Conservation (phyloP, 2,888 invertebrate genomes). For the Labia minor region DNA sequence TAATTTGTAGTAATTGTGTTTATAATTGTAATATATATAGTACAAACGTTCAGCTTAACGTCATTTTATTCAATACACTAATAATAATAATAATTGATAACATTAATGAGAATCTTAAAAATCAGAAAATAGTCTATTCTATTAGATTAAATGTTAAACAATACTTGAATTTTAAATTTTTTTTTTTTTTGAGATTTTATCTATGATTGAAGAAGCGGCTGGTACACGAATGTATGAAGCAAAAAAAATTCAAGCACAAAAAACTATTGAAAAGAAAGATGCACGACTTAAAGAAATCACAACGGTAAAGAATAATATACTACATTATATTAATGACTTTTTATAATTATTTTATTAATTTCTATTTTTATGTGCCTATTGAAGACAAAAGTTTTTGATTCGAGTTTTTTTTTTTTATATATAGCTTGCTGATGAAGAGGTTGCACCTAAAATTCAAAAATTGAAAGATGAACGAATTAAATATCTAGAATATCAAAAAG, state of each 20-base stretch:
- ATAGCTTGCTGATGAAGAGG: constrained; percentile 67
- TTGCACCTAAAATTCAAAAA: constrained; percentile 79
- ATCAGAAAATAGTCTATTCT: no score
- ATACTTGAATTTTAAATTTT: neutral
- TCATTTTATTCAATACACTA: no score
- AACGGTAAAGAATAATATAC: constrained; percentile 46
- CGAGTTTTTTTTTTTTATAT: constrained; percentile 20
- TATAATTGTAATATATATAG: no score
- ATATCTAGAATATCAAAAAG: constrained; percentile 78
- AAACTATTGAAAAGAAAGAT: constrained; percentile 86
- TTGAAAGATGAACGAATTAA: constrained; percentile 73
- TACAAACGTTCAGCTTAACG: no score
- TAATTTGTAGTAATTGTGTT: no score
- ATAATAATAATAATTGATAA: no score
- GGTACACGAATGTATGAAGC: constrained; percentile 94
- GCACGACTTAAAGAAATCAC: constrained; percentile 77
- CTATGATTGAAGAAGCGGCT: constrained; percentile 98
- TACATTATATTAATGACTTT: no score
- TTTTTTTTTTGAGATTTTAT: constrained; percentile 53
- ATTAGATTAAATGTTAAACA: neutral
- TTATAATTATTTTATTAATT: neutral
- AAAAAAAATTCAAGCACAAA: constrained; percentile 77
- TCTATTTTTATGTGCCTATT: neutral
- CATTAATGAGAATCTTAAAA: no score
- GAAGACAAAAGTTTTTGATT: constrained; percentile 24